Base-by-base conservation (phyloP, 35 echinoderm and acorn worm species). In the Antedon bifida region DNA sequence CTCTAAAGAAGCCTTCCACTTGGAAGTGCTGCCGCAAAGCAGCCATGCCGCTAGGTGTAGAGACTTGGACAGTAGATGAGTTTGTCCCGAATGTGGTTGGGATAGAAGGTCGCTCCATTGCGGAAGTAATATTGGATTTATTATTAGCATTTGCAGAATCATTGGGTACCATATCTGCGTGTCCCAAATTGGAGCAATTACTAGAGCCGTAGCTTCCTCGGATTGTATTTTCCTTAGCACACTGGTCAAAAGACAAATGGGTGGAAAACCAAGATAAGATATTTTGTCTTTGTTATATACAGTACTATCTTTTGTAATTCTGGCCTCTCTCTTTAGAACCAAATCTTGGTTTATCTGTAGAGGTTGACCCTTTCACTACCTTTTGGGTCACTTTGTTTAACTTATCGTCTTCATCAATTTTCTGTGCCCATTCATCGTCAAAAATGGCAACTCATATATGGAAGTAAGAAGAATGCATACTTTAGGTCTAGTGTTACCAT, bases 1-100 rank as follows among this genome's bases (percentile, higher is more conserved):
- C 30, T 85, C n/a, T 76, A 28, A 56, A 85, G 38, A 85, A 85
- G 34, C 73, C 83, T 77, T 29, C 35, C 39, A 74, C 34, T 34
- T 30, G 23, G 34, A 0, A 77, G 11, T 75, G 74, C 44, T 35
- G 74, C 83, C 74, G 35, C 34, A 77, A 36, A 85, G 34, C 26
- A 36, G 12, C 83, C 83, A 85, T 12, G 33, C 73, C 35, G 51
- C 36, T 29, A 86, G 36, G 30, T 86, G 36, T 0, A 86, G 84
- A 1, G 76, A 78, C 14, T 31, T n/a, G n/a, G n/a, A n/a, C n/a
- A n/a, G n/a, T 42, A 14, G 75, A 64, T 86, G 75, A 16, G 73
- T 28, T 33, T 78, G 75, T 21, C 76, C 36, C 0, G 28, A 77
- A 78, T 77, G 39, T 29, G 39, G 78, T 5, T 46, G 84, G 34